These are phyloP conservation scores for Tapirus indicus DNA, from an alignment of 2,797 vertebrate species.

Conservation along the genomic window DNA sequence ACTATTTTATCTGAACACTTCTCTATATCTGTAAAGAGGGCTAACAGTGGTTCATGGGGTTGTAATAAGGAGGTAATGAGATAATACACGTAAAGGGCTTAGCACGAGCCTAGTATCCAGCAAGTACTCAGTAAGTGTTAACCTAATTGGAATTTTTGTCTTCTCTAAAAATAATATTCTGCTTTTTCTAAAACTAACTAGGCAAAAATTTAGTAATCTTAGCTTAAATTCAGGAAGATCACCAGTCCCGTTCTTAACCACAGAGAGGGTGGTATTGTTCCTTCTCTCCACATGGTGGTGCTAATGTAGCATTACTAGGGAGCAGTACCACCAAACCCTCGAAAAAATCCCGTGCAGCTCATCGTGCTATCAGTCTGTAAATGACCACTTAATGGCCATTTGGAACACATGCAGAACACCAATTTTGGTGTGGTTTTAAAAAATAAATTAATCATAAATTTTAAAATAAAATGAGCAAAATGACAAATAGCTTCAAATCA, in stretches of 20 bases:
- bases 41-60: neutral
- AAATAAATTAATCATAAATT: neutral
- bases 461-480: neutral
- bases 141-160: neutral
- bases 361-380: neutral
- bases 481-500: neutral
- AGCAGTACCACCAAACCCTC: fast-evolving
- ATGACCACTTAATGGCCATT: neutral
- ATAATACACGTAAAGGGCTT: neutral
- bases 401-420: neutral
- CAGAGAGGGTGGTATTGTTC: neutral
- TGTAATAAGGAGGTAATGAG: neutral
- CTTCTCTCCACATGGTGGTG: constrained; percentile 68
- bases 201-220: constrained; percentile 16
- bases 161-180: neutral
- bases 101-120: neutral
- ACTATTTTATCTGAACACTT: neutral
- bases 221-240: neutral
- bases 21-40: neutral
- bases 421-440: neutral
- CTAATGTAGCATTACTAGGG: neutral
- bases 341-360: neutral
- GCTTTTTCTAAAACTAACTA: neutral
- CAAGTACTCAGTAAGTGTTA: neutral
- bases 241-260: neutral